Base-by-base conservation (phyloP, 1,140 invertebrate genomes). In the Drosophila elegans region DNA sequence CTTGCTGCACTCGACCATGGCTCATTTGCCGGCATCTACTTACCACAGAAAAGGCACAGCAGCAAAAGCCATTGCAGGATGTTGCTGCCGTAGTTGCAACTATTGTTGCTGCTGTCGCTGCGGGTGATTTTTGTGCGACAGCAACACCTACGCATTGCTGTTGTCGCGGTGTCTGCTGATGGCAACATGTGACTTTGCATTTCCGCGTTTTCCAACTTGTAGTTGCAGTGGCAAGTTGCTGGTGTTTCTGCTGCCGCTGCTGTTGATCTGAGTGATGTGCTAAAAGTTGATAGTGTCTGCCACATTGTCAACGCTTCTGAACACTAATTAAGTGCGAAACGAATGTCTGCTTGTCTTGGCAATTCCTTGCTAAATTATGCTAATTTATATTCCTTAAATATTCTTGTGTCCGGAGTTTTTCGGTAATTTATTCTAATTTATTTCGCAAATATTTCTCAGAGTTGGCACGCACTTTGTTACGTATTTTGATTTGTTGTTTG, bases 251-350 rank as follows among this genome's bases (percentile, higher is more conserved):
- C n/a, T 25, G 39, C 27, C 16, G 12, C 0, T 36, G 44, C 45
- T 36, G 52, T 32, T 32, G 32, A 13, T 60, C 57, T 80, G 79
- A 83, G 71, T 83, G 83, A 88, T 86, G 83, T 75, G 71, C 64
- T 54, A 57, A 75, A 44, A 59, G 75, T 77, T 86, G 83, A 86
- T 86, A 88, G 75, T 57, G 79, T 79, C 83, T 86, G 83, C 83
- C 83, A 88, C 83, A 86, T 86, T 86, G 83, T 83, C 83, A 83
- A 51, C 75, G 66, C 27, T 80, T 67, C 27, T 46, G 67, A 84
- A 89, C 83, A 88, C 86, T 86, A 86, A 89, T 86, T 88, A 80
- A 88, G 79, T 88, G 76, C 67, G 80, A 89, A 80, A 89, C 79
- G 78, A 86, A 81, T 80, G 68, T 66, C 59, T 68, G 29, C 49